Conservation (phyloP, 2,888 invertebrate species). For the Mesorhabditis sp. region DNA sequence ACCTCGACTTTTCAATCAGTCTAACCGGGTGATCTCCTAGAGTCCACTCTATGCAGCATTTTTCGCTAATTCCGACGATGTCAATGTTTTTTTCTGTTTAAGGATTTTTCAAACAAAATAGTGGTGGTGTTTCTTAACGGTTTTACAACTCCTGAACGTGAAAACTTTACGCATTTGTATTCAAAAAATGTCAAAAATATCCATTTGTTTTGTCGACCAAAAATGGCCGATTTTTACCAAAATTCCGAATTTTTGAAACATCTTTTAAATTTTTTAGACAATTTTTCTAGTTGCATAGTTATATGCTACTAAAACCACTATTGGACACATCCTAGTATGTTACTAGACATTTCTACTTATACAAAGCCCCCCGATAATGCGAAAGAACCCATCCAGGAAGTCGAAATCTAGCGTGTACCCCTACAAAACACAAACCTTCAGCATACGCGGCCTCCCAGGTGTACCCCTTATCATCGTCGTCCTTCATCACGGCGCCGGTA, state of each 20-base stretch:
- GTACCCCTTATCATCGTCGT: slow-evolving; percentile 57
- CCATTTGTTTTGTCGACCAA: no score
- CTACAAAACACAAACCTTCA: slow-evolving; percentile 56
- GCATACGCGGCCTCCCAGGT: slow-evolving; percentile 64
- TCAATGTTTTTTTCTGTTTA: neutral
- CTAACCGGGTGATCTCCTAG: no score
- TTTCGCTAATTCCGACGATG: no score
- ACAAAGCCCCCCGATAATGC: neutral
- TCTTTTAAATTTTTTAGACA: neutral
- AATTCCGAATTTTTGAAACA: no score
- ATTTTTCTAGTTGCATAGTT: no score
- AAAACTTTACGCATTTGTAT: neutral
- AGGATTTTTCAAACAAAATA: neutral
- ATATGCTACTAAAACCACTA: no score
- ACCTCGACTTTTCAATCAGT: no score
- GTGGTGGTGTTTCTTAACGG: neutral
- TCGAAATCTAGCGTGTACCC: neutral
- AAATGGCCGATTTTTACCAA: no score
- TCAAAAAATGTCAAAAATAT: neutral
- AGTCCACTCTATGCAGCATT: no score
- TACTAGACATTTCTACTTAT: neutral
- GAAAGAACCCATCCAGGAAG: neutral
- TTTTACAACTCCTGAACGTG: slow-evolving; percentile 2
- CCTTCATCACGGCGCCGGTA: slow-evolving; percentile 13
- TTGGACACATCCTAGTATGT: neutral